Evolutionary conservation across 1,140 invertebrate genomes (phyloP).

Genomic region (Micrasema minimum): DNA sequence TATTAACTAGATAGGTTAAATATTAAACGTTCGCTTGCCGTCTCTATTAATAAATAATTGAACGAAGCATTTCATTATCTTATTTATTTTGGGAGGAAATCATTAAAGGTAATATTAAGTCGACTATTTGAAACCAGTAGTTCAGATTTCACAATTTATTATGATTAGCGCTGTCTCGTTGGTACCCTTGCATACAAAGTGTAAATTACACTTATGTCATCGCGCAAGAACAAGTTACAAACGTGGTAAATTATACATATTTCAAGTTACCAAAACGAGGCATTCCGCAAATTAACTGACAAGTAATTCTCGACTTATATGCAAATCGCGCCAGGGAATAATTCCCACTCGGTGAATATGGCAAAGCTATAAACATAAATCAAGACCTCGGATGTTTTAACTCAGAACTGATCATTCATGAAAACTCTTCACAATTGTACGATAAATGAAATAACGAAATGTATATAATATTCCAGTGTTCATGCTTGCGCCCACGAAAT

Average conservation of each 20-base stretch:
- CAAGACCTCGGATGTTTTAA: conserved; percentile 14
- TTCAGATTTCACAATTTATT: too few relatives aligned
- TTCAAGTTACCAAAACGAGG: conserved; percentile 34
- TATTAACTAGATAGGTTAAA: neutral
- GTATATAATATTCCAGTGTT: too few relatives aligned
- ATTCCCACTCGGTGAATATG: conserved; percentile 18
- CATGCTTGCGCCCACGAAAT: neutral
- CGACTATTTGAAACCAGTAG: too few relatives aligned
- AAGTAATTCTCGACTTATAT: conserved; percentile 30
- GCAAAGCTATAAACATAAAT: conserved; percentile 32
- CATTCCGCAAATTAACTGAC: conserved; percentile 33
- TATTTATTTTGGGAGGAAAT: too few relatives aligned
- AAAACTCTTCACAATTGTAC: conserved; percentile 23
- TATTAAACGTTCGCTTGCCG: neutral
- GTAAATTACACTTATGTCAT: conserved; percentile 14
- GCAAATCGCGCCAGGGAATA: conserved; percentile 22
- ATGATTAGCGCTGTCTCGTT: too few relatives aligned
- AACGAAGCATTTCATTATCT: too few relatives aligned
- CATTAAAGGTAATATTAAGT: neutral
- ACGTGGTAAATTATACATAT: conserved; percentile 7
- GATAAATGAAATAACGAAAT: conserved; percentile 27
- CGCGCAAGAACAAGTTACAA: conserved; percentile 8
- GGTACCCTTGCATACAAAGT: neutral
- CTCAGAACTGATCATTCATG: conserved; percentile 21
- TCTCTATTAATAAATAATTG: too few relatives aligned